Evolutionary conservation across 2,113 vertebrate species (phyloP), one percentile per base, ranked within the genome.

Genomic region (Oncorhynchus masou): DNA sequence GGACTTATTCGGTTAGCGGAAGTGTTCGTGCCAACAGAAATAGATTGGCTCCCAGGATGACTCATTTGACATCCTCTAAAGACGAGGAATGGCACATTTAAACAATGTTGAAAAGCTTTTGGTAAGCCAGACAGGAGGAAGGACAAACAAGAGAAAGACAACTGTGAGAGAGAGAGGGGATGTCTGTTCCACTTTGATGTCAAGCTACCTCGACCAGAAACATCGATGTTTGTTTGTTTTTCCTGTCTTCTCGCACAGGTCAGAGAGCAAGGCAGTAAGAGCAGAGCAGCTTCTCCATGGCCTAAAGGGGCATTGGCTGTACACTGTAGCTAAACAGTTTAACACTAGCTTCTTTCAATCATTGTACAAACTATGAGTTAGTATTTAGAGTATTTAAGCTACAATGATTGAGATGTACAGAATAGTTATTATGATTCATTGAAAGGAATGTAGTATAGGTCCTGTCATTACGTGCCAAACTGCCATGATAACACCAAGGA

Each of bases 401-500:
- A 66, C 78, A 75, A 75, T 79, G 72, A 79, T 5, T 82, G 80
- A 83, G 70, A 86, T 76, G 85, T 39, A 51, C 12, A 19, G 66
- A 39, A 71, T 16, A 1, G 16, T 16, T 54, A 54, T 54, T 54
- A 19, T 1, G 16, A 54, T 54, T 54, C 75, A 74, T 78, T 31
- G 81, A 84, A 73, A 77, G 68, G 73, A 68, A 24, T 54, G 51
- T 48, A 73, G 68, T 77, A 77, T 69, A n/a, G 11, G 11, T 15
- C 9, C 65, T 67, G 65, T 31, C 11, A 67, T 13, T 24, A 62
- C 1, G 59, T 22, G n/a, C 16, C n/a, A 62, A 5, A 62, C 59
- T 22, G 59, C 59, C 59, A 22, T 45, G 39, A 45, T 11, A 45
- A 45, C 9, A 12, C 39, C 39, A 45, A 45, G 59, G 16, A 22